Evolutionary conservation across 2,797 vertebrate species (phyloP), one percentile per base, ranked within the genome.

Genomic region (Taenioides sp.): DNA sequence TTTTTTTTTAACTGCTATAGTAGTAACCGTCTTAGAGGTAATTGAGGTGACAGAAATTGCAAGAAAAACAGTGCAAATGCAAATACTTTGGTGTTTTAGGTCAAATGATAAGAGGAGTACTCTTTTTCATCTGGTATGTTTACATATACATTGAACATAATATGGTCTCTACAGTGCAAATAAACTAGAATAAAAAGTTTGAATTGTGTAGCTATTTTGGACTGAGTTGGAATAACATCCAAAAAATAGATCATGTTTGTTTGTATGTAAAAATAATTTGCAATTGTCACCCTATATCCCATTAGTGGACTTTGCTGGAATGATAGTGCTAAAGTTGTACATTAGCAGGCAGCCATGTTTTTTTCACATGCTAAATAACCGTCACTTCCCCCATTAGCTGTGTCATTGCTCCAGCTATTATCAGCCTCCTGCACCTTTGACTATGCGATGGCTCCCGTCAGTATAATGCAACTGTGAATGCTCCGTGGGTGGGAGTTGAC

Each of bases 321-420:
- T n/a, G n/a, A 2, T 17, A 58, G 22, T 54, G 34, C 25, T n/a
- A 7, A 57, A 59, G 18, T 22, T 68, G 12, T 18, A 11, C 71
- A 50, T 47, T 28, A 47, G 60, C 28, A 12, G 58, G 49, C 20
- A 23, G 52, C 28, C 31, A 14, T 55, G 60, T 47, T 49, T n/a
- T 31, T 11, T 61, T n/a, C 16, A 47, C 23, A 52, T 66, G 18
- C 47, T 62, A 0, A 78, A 73, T 54, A 69, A 31, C 23, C 40
- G 34, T 49, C 52, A 20, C 23, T 49, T 47, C 50, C 7, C 22
- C n/a, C 31, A 66, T 17, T 1, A 52, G 71, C 3, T 7, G n/a
- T 57, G 34, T 57, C 50, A 66, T 57, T 59, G 23, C 25, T 43
- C 28, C 23, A 27, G 22, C 47, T 25, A 52, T 58, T 50, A 59